These are phyloP conservation scores for Boloria selene DNA, from an alignment of 2,888 invertebrate genomes.

Conservation along the genomic window DNA sequence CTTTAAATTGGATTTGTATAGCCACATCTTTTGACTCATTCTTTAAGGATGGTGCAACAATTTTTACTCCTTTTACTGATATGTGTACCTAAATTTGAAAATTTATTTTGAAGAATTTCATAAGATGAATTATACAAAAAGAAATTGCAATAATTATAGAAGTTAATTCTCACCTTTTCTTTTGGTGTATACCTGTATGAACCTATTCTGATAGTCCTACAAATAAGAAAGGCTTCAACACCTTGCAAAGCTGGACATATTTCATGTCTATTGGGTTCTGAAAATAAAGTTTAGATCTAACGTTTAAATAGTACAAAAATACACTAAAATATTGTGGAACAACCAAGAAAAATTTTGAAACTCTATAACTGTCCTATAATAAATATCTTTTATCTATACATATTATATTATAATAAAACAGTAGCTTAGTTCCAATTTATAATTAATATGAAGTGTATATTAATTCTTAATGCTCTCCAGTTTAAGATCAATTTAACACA, in stretches of 20 bases:
- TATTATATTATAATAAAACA: too few species aligned
- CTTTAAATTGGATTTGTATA: constrained; percentile 85
- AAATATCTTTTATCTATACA: too few species aligned
- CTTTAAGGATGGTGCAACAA: constrained; percentile 83
- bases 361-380: too few species aligned
- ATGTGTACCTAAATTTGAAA: constrained; percentile 75
- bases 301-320: too few species aligned
- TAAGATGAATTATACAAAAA: neutral
- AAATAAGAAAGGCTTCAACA: constrained; percentile 82
- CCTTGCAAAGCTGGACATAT: constrained; percentile 54
- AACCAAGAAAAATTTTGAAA: too few species aligned
- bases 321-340: too few species aligned
- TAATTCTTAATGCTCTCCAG: too few species aligned
- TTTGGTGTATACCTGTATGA: constrained; percentile 90
- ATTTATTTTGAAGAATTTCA: neutral
- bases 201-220: constrained; percentile 92
- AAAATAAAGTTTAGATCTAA: too few species aligned
- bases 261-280: constrained; percentile 13
- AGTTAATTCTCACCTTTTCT: constrained; percentile 82
- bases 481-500: too few species aligned
- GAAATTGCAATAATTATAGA: neutral
- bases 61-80: constrained; percentile 82
- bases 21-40: constrained; percentile 81
- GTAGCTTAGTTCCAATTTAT: too few species aligned
- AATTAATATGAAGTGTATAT: too few species aligned